Evolutionary conservation across 2,113 vertebrate species (phyloP).

Genomic region (Guaruba guarouba): DNA sequence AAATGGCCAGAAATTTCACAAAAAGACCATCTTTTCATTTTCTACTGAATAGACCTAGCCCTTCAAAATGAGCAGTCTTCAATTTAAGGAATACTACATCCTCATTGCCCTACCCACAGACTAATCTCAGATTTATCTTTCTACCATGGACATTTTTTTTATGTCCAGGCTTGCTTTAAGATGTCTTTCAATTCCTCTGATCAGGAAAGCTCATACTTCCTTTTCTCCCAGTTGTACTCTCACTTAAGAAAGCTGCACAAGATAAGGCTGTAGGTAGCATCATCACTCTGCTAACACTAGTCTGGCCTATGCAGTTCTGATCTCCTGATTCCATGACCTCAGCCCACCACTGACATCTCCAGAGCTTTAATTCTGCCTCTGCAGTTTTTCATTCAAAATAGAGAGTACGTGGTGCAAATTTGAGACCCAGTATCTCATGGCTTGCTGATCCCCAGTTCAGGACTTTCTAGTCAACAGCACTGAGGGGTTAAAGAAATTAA

Average conservation of each 20-base stretch:
- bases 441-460: neutral
- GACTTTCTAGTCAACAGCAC: neutral
- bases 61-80: neutral
- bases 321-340: neutral
- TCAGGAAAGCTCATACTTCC: neutral
- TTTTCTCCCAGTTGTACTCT: neutral
- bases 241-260: neutral
- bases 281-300: neutral
- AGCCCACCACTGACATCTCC: neutral
- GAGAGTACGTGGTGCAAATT: neutral
- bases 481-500: neutral
- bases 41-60: neutral
- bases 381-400: neutral
- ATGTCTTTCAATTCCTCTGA: neutral
- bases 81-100: neutral
- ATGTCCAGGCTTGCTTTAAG: neutral
- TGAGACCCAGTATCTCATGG: neutral
- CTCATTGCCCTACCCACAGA: neutral
- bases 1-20: neutral
- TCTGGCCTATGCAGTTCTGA: neutral
- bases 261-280: neutral
- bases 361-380: neutral
- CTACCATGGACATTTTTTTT: neutral
- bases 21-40: neutral
- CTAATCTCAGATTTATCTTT: neutral